These are phyloP conservation scores for Brachypterus glaber DNA, from an alignment of 2,888 invertebrate species.

Conservation along the genomic window DNA sequence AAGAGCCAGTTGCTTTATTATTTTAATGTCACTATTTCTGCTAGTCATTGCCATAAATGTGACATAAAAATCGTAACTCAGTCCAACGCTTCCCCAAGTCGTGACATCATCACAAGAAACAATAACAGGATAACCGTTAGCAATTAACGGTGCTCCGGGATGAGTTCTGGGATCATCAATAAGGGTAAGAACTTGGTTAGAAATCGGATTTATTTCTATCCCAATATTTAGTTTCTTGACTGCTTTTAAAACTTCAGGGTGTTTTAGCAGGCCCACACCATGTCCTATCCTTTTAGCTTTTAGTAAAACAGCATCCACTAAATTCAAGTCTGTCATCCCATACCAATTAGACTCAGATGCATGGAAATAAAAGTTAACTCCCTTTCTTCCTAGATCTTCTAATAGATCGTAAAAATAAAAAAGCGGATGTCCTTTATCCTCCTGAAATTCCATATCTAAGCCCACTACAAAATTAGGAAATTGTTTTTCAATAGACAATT, in stretches of 20 bases:
- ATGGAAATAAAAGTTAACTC: conserved; percentile 64
- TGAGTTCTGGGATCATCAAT: conserved; percentile 68
- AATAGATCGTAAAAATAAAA: conserved; percentile 51
- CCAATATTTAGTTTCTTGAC: conserved; percentile 53
- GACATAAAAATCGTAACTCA: conserved; percentile 71
- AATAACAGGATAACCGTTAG: conserved; percentile 60
- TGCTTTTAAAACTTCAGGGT: conserved; percentile 55
- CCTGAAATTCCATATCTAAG: conserved; percentile 74
- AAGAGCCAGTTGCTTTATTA: conserved; percentile 62
- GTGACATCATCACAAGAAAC: conserved; percentile 74
- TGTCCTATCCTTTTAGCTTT: conserved; percentile 70
- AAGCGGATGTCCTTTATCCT: conserved; percentile 59
- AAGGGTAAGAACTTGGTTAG: conserved; percentile 62
- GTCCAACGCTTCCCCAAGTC: conserved; percentile 60
- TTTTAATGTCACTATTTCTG: conserved; percentile 53
- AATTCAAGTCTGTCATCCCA: conserved; percentile 58
- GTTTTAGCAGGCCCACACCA: conserved; percentile 64
- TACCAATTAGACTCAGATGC: conserved; percentile 74
- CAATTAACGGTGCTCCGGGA: conserved; percentile 55
- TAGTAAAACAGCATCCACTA: conserved; percentile 66
- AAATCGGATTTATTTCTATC: conserved; percentile 69
- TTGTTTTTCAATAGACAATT: conserved; percentile 37
- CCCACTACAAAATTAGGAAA: conserved; percentile 63
- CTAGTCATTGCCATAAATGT: conserved; percentile 69
- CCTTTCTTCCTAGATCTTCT: conserved; percentile 36